Conservation (phyloP, 2,888 invertebrate genomes). For the Drosophila nigricruria region DNA sequence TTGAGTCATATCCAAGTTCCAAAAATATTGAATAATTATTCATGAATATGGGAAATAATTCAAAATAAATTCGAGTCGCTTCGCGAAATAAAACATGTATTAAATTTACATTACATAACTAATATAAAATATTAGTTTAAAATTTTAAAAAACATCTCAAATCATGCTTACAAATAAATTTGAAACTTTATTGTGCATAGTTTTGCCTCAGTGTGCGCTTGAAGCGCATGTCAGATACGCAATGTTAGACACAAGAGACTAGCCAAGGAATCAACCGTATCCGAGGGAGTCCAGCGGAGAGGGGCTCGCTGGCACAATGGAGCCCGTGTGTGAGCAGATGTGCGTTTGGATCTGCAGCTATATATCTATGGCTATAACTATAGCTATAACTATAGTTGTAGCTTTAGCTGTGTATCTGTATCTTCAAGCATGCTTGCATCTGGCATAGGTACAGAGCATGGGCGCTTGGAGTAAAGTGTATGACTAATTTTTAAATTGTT, state of each 20-base stretch:
- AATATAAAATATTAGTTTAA: background rate
- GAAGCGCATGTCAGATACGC: slow-evolving; percentile 70
- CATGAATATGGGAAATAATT: background rate
- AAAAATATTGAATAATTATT: background rate
- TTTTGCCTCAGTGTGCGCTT: slow-evolving; percentile 28
- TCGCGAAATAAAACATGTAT: background rate
- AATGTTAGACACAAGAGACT: slow-evolving; percentile 73
- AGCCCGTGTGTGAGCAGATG: slow-evolving; percentile 27
- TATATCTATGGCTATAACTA: background rate
- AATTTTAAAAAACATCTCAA: background rate
- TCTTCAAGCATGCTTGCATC: slow-evolving; percentile 74
- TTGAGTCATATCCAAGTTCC: background rate
- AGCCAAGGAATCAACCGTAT: slow-evolving; percentile 73
- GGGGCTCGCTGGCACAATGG: slow-evolving; percentile 19
- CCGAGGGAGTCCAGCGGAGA: slow-evolving; percentile 40
- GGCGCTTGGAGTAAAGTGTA: slow-evolving; percentile 50
- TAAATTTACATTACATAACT: background rate
- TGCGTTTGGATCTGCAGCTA: slow-evolving; percentile 21
- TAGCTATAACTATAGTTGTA: background rate
- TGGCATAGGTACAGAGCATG: slow-evolving; percentile 31
- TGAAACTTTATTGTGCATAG: background rate
- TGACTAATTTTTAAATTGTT: slow-evolving; percentile 74
- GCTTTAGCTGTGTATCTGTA: slow-evolving; percentile 39
- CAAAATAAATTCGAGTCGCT: too few species aligned
- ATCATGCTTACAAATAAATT: background rate